Evolutionary conservation across 2,113 vertebrate genomes (phyloP).

Genomic region (Lepidothrix coronata): DNA sequence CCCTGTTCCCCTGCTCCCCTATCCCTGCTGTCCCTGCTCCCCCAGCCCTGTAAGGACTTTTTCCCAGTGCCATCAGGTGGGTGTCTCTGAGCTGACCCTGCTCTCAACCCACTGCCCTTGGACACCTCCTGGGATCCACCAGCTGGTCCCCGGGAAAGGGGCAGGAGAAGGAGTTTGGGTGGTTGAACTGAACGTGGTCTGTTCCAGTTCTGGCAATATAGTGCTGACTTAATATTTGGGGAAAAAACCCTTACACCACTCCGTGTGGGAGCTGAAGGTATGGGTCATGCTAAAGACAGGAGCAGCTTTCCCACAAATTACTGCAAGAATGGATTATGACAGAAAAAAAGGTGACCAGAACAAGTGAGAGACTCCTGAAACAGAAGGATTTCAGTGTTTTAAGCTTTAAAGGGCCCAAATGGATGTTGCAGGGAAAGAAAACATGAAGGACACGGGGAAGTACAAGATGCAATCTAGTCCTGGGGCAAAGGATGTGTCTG

Average conservation of each 20-base stretch:
- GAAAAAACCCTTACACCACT: accelerated
- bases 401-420: not conserved
- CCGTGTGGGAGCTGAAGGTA: not conserved
- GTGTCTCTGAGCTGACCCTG: not conserved
- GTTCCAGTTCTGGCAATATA: not conserved
- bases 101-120: not conserved
- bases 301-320: not conserved
- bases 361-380: not conserved
- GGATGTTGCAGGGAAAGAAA: not conserved
- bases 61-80: too few relatives aligned
- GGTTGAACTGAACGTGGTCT: not conserved
- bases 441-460: not conserved
- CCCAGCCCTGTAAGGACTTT: not conserved
- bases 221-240: not conserved
- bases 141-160: not conserved
- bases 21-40: not conserved
- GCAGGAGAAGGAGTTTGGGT: not conserved
- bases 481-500: not conserved
- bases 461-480: not conserved
- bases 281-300: not conserved
- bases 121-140: not conserved
- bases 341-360: not conserved
- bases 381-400: not conserved
- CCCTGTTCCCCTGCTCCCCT: not conserved
- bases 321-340: not conserved